phyloP scores from a whole-genome alignment of 2,113 vertebrate species.

The Tapirus terrestris region DNA sequence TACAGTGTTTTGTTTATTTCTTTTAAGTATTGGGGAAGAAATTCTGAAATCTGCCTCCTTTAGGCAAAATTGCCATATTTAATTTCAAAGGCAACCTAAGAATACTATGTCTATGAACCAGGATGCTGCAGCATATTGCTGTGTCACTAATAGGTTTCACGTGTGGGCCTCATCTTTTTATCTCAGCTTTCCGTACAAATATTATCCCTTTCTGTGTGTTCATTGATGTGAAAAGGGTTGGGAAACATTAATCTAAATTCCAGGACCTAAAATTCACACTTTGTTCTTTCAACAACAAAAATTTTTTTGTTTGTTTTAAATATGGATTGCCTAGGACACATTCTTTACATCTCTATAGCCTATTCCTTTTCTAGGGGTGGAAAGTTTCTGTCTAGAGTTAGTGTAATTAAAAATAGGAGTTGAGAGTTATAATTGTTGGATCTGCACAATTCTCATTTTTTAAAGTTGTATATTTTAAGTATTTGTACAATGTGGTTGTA shows the following conservation, averaged over 20 bases:
- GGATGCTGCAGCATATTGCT: background rate
- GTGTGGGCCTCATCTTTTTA: background rate
- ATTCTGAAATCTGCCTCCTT: background rate
- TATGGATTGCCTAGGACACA: background rate
- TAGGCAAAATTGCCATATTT: background rate
- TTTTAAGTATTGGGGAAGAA: background rate
- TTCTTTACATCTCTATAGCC: background rate
- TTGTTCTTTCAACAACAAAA: conserved; percentile 14
- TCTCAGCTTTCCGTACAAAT: background rate
- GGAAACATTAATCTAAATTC: background rate
- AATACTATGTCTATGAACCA: background rate
- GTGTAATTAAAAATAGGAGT: background rate
- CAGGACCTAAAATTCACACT: background rate
- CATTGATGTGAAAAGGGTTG: background rate
- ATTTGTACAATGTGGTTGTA: background rate
- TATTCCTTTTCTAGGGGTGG: background rate
- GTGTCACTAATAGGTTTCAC: background rate
- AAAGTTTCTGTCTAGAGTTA: background rate
- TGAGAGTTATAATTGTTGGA: background rate
- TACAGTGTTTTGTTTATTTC: background rate
- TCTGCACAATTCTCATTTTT: background rate
- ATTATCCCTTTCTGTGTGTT: background rate
- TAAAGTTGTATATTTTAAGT: conserved; percentile 27
- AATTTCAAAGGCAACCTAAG: background rate
- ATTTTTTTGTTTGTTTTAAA: background rate